phyloP scores from a whole-genome alignment of 2,888 invertebrate genomes.

The Zygaena filipendulae region DNA sequence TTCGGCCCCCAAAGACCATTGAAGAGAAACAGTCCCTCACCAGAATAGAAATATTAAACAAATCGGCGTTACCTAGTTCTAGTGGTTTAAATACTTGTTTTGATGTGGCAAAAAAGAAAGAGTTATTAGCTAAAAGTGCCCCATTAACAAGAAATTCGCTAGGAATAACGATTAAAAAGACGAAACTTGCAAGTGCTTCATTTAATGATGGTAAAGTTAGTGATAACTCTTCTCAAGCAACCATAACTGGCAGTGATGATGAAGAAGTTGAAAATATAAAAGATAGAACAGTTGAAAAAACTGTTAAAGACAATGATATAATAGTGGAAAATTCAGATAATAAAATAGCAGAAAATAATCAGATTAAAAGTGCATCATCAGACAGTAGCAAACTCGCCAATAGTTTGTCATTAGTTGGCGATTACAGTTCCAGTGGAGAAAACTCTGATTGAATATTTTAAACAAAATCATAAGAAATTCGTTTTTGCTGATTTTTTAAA shows the following conservation, averaged over 20 bases:
- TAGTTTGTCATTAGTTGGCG: conserved; percentile 34
- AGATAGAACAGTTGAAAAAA: conserved; percentile 3
- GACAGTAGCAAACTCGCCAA: conserved; percentile 10
- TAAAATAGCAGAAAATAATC: conserved; percentile 2
- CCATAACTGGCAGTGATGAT: conserved; percentile 7
- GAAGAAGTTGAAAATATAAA: conserved; percentile 5
- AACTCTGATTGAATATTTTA: conserved; percentile 24
- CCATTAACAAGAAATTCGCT: conserved; percentile 39
- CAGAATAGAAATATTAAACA: conserved; percentile 60
- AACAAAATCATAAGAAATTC: no score
- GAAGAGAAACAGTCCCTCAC: conserved; percentile 64
- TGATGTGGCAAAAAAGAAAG: conserved; percentile 67
- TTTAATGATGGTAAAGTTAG: conserved; percentile 1
- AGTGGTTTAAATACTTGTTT: conserved; percentile 56
- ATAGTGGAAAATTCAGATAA: conserved; percentile 1
- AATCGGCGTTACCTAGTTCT: conserved; percentile 66
- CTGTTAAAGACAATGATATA: conserved; percentile 4
- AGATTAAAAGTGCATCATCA: conserved; percentile 3
- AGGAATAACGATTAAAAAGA: conserved; percentile 45
- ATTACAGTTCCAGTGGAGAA: conserved; percentile 52
- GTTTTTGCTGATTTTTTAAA: no score
- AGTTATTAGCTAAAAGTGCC: conserved; percentile 45
- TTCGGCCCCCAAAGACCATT: conserved; percentile 72
- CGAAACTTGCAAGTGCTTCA: conserved; percentile 16
- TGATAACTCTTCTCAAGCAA: conserved; percentile 1